Percentiles rank a stretch among this genome's conserved stretches.
These are phyloP conservation scores for Tapera naevia DNA, from an alignment of 2,797 vertebrate genomes.

Conservation along the genomic window DNA sequence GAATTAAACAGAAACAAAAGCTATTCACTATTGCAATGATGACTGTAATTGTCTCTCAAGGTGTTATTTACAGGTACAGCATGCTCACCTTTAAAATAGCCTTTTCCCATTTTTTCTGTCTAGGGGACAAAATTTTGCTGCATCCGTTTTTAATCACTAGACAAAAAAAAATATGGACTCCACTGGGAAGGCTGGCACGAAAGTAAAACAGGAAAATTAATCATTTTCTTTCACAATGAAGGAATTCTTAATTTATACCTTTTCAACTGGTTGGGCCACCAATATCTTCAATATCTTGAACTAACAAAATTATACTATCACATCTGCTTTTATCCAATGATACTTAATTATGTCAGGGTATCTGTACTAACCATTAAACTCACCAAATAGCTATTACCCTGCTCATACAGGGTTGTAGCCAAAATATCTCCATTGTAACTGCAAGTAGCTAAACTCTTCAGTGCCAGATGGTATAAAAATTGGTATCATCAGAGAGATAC, in stretches of 20 bases:
- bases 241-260: not conserved
- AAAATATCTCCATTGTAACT: slow-evolving; percentile 55
- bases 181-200: not conserved
- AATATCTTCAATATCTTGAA: not conserved
- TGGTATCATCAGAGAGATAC: slow-evolving; percentile 30
- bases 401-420: slow-evolving; percentile 14
- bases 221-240: not conserved
- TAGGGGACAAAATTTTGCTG: not conserved
- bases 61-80: slow-evolving; percentile 66
- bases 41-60: slow-evolving; percentile 69
- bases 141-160: not conserved
- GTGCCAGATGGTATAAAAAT: slow-evolving; percentile 69
- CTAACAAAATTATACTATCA: not conserved
- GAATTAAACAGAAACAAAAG: slow-evolving; percentile 70
- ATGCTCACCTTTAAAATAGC: slow-evolving; percentile 36
- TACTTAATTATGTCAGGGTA: not conserved
- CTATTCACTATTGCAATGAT: slow-evolving; percentile 59
- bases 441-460: slow-evolving; percentile 47
- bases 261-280: not conserved
- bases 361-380: slow-evolving; percentile 20
- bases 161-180: not conserved
- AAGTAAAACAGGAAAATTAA: not conserved
- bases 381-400: slow-evolving; percentile 21
- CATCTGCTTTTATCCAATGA: not conserved
- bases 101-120: not conserved